Evolutionary conservation across 2,113 vertebrate genomes (phyloP).

Genomic region (Electrona antarctica): DNA sequence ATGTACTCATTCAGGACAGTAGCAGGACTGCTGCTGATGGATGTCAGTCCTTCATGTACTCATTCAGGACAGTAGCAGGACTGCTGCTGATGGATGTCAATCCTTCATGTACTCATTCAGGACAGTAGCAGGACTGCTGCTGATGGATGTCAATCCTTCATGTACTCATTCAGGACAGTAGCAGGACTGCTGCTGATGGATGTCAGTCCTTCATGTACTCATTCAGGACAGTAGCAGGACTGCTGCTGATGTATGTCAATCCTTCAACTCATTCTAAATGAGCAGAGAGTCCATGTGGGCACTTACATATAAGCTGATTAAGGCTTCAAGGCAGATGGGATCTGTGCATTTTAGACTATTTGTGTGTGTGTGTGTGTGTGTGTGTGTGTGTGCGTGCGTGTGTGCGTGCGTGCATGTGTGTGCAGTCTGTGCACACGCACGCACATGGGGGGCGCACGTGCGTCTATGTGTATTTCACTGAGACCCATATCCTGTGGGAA

Average conservation of each 20-base stretch:
- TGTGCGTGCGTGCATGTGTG: constrained; percentile 13
- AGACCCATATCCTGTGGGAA: constrained; percentile 57
- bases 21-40: constrained; percentile 35
- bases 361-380: constrained; percentile 30
- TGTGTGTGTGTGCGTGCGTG: constrained; percentile 30
- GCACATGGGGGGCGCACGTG: constrained; percentile 1
- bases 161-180: constrained; percentile 16
- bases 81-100: constrained; percentile 55
- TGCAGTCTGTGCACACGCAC: constrained; percentile 9
- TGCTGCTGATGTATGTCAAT: constrained; percentile 56
- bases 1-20: constrained; percentile 31
- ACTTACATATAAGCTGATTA: constrained; percentile 71
- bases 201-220: constrained; percentile 59
- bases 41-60: constrained; percentile 60
- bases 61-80: neutral
- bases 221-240: neutral
- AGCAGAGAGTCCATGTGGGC: constrained; percentile 20
- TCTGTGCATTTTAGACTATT: constrained; percentile 56
- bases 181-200: constrained; percentile 38
- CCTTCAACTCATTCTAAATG: constrained; percentile 49
- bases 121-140: neutral
- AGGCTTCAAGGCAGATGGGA: constrained; percentile 64
- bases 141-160: constrained; percentile 64
- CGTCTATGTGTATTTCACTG: constrained; percentile 19
- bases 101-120: constrained; percentile 47